Percentiles rank a stretch among this genome's conserved stretches.
These are phyloP conservation scores for Brachylomia viminalis DNA, from an alignment of 2,888 invertebrate species.

Conservation along the genomic window DNA sequence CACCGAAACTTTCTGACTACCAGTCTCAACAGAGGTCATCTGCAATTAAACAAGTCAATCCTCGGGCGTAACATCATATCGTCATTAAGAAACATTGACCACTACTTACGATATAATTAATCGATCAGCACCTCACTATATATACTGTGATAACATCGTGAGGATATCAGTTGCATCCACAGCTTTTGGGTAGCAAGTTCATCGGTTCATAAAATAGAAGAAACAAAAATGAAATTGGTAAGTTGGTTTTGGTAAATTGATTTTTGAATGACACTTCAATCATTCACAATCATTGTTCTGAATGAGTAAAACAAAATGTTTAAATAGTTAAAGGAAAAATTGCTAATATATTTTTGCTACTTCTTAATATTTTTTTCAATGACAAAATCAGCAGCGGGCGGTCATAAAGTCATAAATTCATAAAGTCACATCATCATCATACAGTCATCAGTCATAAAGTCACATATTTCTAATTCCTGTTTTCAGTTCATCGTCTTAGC, in stretches of 20 bases:
- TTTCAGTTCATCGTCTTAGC: conserved; percentile 81
- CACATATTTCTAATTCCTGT: neutral
- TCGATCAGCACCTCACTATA: conserved; percentile 82
- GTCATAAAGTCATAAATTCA: too few species aligned
- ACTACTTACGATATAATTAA: conserved; percentile 81
- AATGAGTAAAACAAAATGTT: too few species aligned
- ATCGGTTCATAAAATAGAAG: conserved; percentile 66
- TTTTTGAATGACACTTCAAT: neutral
- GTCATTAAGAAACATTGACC: conserved; percentile 81
- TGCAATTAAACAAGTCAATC: conserved; percentile 80
- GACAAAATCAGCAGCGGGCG: too few species aligned
- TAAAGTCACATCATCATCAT: too few species aligned
- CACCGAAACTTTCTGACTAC: conserved; percentile 13
- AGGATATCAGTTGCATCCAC: conserved; percentile 80
- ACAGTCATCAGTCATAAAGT: neutral
- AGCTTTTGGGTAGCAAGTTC: conserved; percentile 70
- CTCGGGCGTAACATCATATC: conserved; percentile 76
- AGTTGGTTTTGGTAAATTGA: neutral
- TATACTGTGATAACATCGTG: conserved; percentile 79
- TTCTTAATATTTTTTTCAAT: too few species aligned
- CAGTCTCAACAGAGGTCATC: conserved; percentile 41
- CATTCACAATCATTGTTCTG: too few species aligned
- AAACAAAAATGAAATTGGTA: conserved; percentile 83
- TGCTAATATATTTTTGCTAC: too few species aligned
- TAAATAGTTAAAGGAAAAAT: neutral